These are phyloP conservation scores for Trochalopteron elliotii DNA, from an alignment of 2,113 vertebrate species.

Conservation along the genomic window DNA sequence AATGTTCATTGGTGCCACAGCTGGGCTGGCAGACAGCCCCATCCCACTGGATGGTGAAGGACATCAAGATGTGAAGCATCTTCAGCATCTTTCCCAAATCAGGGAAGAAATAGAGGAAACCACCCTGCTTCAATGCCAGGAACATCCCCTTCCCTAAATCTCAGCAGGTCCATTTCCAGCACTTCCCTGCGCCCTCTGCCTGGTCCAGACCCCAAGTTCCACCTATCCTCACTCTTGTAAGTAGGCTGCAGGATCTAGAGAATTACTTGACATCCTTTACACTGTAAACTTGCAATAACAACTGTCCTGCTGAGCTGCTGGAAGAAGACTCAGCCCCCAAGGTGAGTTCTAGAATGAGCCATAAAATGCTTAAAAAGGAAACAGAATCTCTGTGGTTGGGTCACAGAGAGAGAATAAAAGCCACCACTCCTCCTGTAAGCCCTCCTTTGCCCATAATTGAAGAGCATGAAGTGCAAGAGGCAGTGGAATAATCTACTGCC, in stretches of 20 bases:
- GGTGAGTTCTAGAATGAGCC: neutral
- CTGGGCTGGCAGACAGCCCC: neutral
- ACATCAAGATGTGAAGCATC: neutral
- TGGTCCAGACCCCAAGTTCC: neutral
- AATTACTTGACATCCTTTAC: neutral
- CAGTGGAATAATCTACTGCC: neutral
- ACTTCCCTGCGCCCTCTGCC: neutral
- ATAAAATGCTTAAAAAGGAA: neutral
- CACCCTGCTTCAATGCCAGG: fast-evolving
- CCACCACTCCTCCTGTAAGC: neutral
- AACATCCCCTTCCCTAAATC: neutral
- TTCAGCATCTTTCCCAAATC: neutral
- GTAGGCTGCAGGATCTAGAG: neutral
- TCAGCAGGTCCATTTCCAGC: neutral
- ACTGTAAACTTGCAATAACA: neutral
- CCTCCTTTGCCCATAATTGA: neutral
- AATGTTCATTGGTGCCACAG: fast-evolving
- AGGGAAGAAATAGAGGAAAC: neutral
- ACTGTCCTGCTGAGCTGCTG: neutral
- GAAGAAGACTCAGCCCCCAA: neutral
- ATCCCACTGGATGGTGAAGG: neutral
- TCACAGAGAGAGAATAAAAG: neutral
- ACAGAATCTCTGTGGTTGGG: neutral
- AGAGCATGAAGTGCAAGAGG: neutral
- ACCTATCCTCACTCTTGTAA: neutral